Evolutionary conservation across 2,113 vertebrate species (phyloP).

Genomic region (Odobenus rosmarus): DNA sequence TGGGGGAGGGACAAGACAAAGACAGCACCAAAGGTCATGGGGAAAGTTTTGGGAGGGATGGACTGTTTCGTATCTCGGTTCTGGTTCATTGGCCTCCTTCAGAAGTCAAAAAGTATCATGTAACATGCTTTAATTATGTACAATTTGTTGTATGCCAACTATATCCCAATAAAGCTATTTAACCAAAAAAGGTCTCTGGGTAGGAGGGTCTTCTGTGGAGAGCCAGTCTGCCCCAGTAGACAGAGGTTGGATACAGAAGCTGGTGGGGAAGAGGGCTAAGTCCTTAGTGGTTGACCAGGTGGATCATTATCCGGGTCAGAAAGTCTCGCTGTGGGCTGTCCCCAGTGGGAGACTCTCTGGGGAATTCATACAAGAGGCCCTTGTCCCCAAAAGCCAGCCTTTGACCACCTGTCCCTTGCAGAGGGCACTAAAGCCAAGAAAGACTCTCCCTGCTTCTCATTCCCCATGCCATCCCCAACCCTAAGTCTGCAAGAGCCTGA

Average conservation of each 20-base stretch:
- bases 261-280: background rate
- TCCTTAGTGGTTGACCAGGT: background rate
- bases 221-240: background rate
- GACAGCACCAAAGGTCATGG: background rate
- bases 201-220: background rate
- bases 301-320: background rate
- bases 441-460: background rate
- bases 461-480: background rate
- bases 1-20: background rate
- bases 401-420: background rate
- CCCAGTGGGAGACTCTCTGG: background rate
- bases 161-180: background rate
- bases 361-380: background rate
- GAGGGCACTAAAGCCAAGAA: background rate
- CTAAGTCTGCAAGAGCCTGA: background rate
- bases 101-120: background rate
- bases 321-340: background rate
- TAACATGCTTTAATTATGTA: background rate
- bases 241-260: background rate
- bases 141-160: background rate
- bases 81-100: background rate
- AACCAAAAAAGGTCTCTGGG: background rate
- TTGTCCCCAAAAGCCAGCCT: background rate
- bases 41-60: background rate
- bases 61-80: background rate